These are phyloP conservation scores for Rhinichthys osculus DNA, from an alignment of 2,797 vertebrate species.

Conservation along the genomic window DNA sequence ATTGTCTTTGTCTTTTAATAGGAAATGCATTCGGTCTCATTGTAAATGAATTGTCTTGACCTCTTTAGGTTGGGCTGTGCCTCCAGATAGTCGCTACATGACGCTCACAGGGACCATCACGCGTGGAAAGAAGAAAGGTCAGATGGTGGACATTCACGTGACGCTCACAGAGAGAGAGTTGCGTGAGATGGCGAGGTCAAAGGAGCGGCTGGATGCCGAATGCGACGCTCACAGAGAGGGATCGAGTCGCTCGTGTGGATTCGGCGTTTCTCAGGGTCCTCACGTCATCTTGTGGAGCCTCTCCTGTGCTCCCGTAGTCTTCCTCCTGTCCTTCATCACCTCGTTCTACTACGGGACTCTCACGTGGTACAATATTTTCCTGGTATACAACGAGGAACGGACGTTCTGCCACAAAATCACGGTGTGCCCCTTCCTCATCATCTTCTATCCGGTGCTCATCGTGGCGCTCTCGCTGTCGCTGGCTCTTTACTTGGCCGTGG, in stretches of 20 bases:
- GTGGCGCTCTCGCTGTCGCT: constrained; percentile 90
- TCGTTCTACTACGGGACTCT: constrained; percentile 99
- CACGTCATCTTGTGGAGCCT: constrained; percentile 94
- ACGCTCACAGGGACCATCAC: constrained; percentile 98
- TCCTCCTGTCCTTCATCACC: constrained; percentile 92
- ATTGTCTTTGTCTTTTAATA: no score
- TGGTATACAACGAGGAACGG: constrained; percentile 98
- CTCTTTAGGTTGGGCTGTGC: constrained; percentile 87
- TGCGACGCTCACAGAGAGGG: constrained; percentile 75
- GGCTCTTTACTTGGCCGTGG: constrained; percentile 89
- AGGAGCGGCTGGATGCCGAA: constrained; percentile 81
- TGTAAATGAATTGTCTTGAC: background rate
- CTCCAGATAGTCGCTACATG: constrained; percentile 93
- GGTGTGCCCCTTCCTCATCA: constrained; percentile 94
- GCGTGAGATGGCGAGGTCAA: constrained; percentile 89
- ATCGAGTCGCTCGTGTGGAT: constrained; percentile 78
- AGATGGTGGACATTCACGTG: constrained; percentile 98
- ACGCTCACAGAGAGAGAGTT: constrained; percentile 93
- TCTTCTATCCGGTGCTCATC: constrained; percentile 97
- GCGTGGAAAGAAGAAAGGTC: constrained; percentile 97
- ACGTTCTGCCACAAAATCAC: constrained; percentile 99
- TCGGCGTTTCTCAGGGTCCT: constrained; percentile 88
- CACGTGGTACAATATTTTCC: constrained; percentile 98
- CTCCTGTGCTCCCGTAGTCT: constrained; percentile 89
- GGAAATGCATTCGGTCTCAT: no score